These are phyloP conservation scores for Psittacula derbiana DNA, from an alignment of 2,797 vertebrate genomes.

Conservation along the genomic window DNA sequence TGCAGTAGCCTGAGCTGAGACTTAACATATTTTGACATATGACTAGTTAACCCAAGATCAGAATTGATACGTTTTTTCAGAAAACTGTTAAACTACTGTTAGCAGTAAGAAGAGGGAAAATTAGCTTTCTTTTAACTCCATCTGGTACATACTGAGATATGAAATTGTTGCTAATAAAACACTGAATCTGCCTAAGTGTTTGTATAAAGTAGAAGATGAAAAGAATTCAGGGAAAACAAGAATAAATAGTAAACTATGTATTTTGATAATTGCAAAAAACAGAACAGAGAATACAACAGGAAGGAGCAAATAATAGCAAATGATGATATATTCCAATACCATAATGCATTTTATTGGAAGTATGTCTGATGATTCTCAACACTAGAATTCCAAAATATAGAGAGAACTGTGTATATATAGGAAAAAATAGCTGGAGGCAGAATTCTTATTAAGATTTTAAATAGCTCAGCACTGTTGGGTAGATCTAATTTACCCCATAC, in stretches of 20 bases:
- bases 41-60: conserved; percentile 8
- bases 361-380: background rate
- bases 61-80: background rate
- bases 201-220: background rate
- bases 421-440: background rate
- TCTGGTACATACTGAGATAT: background rate
- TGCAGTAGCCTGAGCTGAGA: conserved; percentile 6
- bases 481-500: background rate
- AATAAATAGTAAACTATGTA: background rate
- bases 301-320: background rate
- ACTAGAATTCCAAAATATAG: background rate
- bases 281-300: background rate
- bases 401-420: background rate
- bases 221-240: background rate
- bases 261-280: background rate
- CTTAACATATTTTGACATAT: conserved; percentile 10
- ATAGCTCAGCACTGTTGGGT: fast-evolving
- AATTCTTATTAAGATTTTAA: background rate
- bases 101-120: background rate
- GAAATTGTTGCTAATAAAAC: background rate
- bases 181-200: background rate
- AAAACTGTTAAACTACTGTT: background rate
- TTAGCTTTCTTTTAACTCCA: background rate
- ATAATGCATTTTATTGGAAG: background rate
- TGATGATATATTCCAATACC: background rate